Evolutionary conservation across 2,113 vertebrate genomes (phyloP).

Genomic region (Paramisgurnus dabryanus): DNA sequence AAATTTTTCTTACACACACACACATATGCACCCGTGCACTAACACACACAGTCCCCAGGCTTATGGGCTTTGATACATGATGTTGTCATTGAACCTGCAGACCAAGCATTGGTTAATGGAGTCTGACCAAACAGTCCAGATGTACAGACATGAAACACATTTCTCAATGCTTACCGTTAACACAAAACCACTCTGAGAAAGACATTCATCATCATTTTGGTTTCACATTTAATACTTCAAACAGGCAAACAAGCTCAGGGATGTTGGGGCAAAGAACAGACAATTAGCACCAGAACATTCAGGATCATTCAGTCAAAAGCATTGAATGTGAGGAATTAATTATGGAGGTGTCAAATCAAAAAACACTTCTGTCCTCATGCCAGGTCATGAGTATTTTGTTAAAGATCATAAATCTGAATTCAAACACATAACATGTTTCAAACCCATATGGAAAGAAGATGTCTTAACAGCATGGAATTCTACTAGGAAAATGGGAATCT

Average conservation of each 20-base stretch:
- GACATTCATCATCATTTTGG: slow-evolving; percentile 24
- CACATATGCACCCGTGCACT: slow-evolving; percentile 20
- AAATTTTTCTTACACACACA: slow-evolving; percentile 3
- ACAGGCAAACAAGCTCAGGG: not conserved
- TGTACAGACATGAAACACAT: slow-evolving; percentile 35
- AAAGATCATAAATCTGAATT: not conserved
- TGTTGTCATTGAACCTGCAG: slow-evolving; percentile 48
- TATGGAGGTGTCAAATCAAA: slow-evolving; percentile 6
- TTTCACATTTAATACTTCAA: not conserved
- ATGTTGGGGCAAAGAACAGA: not conserved
- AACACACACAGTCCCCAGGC: slow-evolving; percentile 32
- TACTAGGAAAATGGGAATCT: too few relatives aligned
- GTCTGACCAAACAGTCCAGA: slow-evolving; percentile 44
- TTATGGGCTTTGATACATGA: slow-evolving; percentile 45
- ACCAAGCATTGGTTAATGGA: slow-evolving; percentile 53
- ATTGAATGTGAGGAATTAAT: slow-evolving; percentile 8
- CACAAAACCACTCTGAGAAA: slow-evolving; percentile 23
- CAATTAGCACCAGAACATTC: not conserved
- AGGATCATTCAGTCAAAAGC: not conserved
- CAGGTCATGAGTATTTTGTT: not conserved
- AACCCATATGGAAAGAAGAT: too few relatives aligned
- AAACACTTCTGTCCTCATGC: not conserved
- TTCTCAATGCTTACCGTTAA: slow-evolving; percentile 42
- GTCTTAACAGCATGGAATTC: too few relatives aligned
- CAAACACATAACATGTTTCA: too few relatives aligned